Percentiles rank a stretch among this genome's conserved stretches.
Evolutionary conservation across 2,113 vertebrate species (phyloP).

Genomic region (Aplodontia rufa): DNA sequence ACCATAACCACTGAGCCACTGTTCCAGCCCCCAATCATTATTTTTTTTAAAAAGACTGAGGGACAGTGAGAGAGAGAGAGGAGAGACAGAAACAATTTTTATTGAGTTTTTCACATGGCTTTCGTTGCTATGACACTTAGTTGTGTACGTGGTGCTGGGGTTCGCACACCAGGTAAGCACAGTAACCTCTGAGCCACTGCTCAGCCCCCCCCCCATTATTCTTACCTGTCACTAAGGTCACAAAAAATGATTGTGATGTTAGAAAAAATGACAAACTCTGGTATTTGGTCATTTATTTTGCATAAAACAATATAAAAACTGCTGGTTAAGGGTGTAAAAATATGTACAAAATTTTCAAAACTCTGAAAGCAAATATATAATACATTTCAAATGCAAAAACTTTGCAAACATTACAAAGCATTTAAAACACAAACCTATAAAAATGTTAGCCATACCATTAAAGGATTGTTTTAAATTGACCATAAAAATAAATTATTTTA

Average conservation of each 20-base stretch:
- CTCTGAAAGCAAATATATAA: slow-evolving; percentile 6
- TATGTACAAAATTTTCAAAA: neutral
- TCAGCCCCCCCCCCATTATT: no score
- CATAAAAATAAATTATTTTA: neutral
- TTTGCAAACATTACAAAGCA: slow-evolving; percentile 4
- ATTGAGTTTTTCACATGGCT: no score
- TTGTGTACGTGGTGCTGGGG: no score
- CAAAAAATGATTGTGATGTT: neutral
- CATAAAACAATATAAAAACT: neutral
- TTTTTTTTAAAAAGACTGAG: no score
- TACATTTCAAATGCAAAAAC: slow-evolving; percentile 4
- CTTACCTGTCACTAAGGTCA: slow-evolving; percentile 11
- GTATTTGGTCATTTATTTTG: neutral
- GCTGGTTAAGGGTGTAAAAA: neutral
- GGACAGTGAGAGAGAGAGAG: no score
- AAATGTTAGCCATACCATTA: neutral
- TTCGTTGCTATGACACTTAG: no score
- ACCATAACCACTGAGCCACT: no score
- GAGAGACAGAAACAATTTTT: no score
- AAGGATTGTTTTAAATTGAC: neutral
- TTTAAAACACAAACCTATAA: neutral
- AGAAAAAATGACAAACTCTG: neutral
- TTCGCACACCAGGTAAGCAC: no score
- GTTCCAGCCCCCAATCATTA: no score
- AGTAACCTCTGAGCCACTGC: no score